Base-by-base conservation (phyloP, 1,140 invertebrate genomes). In the Lanistes nyassanus region DNA sequence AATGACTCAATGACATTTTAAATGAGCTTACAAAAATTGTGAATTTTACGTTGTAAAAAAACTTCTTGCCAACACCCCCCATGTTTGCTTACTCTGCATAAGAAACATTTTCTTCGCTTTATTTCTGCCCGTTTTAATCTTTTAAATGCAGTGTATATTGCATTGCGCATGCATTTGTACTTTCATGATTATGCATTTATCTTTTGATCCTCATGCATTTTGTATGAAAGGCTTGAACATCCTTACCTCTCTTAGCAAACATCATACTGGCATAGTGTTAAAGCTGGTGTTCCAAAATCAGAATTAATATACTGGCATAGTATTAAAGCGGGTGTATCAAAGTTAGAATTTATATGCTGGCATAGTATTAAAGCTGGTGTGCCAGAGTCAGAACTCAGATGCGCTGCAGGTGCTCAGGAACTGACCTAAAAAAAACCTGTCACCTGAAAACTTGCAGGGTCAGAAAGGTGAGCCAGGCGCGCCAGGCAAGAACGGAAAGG, bases 401-500 rank as follows among this genome's bases (percentile, higher is more conserved):
- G 26, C 26, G 11, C 58, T 11, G 11, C 31, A 62, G 26, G 58
- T 34, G 26, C 13, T 34, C 31, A 13, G 31, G 31, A 34, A 9
- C 4, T 26, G 65, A 29, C 31, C 13, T 67, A 67, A 67, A 13
- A 64, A 16, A 13, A 67, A 67, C 23, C 11, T 36, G 31, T 34
- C 23, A 36, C 23, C 53, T 64, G 56, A 39, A 26, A 74, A 55
- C 39, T 64, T 68, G 65, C 71, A 86, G 85, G 85, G 85, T 29
- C 71, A 78, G 29, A 82, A 81, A 65, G 85, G 85, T 37, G 72
- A 74, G 16, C 58, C 74, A 19, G 85, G 85, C 37, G 77, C 78
- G 29, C 76, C 77, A 39, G 85, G 85, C 34, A 72, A 73, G 95
- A 97, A 88, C 94, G 96, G 68, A 95, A 95, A 66, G 94, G 96